Evolutionary conservation across 2,113 vertebrate genomes (phyloP), one percentile per base, ranked within the genome.

Genomic region (Sapajus apella): DNA sequence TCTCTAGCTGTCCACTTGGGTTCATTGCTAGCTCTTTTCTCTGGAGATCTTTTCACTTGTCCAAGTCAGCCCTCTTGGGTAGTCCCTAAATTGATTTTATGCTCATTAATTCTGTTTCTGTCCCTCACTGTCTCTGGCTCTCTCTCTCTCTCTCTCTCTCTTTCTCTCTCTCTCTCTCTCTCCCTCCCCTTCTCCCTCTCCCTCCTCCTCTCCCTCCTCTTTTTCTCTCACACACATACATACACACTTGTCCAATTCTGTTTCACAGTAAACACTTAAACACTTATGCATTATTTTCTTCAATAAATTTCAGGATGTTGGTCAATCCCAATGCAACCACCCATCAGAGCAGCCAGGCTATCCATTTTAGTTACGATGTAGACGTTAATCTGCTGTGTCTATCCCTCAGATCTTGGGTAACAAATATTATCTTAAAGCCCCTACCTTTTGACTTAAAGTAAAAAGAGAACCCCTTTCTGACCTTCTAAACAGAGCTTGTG

Each of bases 371-470:
- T 18, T 56, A 75, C 25, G 14, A 64, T 5, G 25, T 58, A 94
- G 55, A 85, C 2, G 23, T 45, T 58, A 52, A 8, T 81, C 20
- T 8, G 82, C n/a, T 87, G 18, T 56, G 5, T 94, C 32, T 95
- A 61, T 9, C 47, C 17, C 16, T 91, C 73, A 43, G 97, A 93
- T 16, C 2, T n/a, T 72, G 12, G 40, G 16, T 37, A 84, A 87
- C 45, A 56, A 7, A 30, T 75, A 70, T 81, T 40, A 23, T 4
- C 52, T 14, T 4, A n/a, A 95, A 91, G n/a, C 5, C 32, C 16
- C 27, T 92, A 52, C 89, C 55, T 96, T 56, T 58, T 90, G 37
- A 94, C 6, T 40, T 72, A 56, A 98, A 37, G 37, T 80, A 37
- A 72, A 87, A n/a, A 95, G 17, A 5, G 25, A 91, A 77, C 2